A percentile compares a stretch with the other conserved stretches of the same genome.
Evolutionary conservation across 2,888 invertebrate genomes (phyloP).

Genomic region (Eupsilia transversa): DNA sequence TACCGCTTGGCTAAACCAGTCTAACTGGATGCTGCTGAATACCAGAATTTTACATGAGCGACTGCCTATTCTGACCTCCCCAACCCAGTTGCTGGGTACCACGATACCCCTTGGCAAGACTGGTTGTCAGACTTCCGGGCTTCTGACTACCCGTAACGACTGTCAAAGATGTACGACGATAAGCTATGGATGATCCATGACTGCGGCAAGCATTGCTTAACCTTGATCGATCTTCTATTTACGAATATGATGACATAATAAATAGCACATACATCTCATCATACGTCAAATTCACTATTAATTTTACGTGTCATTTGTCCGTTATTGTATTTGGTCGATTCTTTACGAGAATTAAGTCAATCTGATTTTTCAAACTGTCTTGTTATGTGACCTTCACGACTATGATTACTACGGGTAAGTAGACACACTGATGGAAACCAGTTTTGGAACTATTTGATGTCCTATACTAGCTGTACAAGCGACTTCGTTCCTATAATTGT

Average conservation of each 20-base stretch:
- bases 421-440: constrained; percentile 7
- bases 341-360: constrained; percentile 14
- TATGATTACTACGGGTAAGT: not conserved
- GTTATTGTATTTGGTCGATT: not conserved
- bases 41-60: not conserved
- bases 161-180: not conserved
- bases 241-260: constrained; percentile 1
- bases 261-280: constrained; percentile 3
- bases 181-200: not conserved
- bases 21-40: not conserved
- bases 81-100: not conserved
- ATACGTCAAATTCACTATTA: not conserved
- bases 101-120: not conserved
- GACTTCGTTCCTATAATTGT: not conserved
- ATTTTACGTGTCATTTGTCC: constrained; percentile 30
- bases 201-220: not conserved
- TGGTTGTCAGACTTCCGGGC: not conserved
- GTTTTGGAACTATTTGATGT: not conserved
- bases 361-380: constrained; percentile 12
- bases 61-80: too few species aligned
- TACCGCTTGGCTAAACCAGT: not conserved
- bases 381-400: constrained; percentile 24
- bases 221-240: not conserved
- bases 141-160: not conserved
- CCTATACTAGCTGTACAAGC: not conserved